Evolutionary conservation across 2,797 vertebrate species (phyloP).

Genomic region (Labeo calbasu): DNA sequence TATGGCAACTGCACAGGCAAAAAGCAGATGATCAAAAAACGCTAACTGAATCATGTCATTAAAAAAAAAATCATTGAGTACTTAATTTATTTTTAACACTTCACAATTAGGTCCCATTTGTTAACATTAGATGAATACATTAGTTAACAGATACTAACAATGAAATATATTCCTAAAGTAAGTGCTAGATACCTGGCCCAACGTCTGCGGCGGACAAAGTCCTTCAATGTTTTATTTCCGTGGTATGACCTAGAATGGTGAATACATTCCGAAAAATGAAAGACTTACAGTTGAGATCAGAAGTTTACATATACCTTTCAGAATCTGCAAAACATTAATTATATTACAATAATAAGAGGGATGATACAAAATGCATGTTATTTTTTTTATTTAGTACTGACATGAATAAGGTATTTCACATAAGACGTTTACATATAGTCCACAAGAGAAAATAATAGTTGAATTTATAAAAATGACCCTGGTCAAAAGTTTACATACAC

Average conservation of each 20-base stretch:
- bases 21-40: neutral
- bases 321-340: too few relatives aligned
- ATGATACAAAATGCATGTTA: too few relatives aligned
- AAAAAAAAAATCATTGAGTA: neutral
- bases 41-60: neutral
- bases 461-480: too few relatives aligned
- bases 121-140: neutral
- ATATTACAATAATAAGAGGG: too few relatives aligned
- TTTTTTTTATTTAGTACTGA: too few relatives aligned
- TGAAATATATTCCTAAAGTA: neutral
- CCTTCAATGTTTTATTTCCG: conserved; percentile 94
- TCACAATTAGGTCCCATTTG: too few relatives aligned
- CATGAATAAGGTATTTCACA: too few relatives aligned
- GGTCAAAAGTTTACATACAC: too few relatives aligned
- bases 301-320: too few relatives aligned
- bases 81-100: neutral
- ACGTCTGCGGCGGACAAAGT: conserved; percentile 95
- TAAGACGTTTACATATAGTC: too few relatives aligned
- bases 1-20: neutral
- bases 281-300: neutral
- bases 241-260: conserved; percentile 87
- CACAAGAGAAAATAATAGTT: too few relatives aligned
- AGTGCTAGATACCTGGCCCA: conserved; percentile 89
- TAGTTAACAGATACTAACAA: neutral
- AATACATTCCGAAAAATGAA: conserved; percentile 42